Evolutionary conservation across 2,797 vertebrate genomes (phyloP), one percentile per base, ranked within the genome.

Genomic region (Arrhamphus sclerolepis): DNA sequence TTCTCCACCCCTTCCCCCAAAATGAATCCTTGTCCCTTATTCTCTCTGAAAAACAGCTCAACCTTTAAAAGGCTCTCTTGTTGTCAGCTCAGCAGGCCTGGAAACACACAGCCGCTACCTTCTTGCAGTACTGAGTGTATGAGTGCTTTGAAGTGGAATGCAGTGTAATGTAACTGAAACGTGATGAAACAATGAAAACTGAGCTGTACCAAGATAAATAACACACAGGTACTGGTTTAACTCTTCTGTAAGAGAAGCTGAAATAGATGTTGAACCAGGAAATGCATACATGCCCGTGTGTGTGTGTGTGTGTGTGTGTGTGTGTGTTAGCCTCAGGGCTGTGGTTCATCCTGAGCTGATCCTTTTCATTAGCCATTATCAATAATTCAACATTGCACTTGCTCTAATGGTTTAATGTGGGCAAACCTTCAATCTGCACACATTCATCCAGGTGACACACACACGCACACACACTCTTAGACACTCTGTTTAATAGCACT

Each of bases 281-380:
- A 81, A 58, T 46, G 44, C 50, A 48, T 56, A 47, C 61, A 43
- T 58, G n/a, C n/a, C n/a, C n/a, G n/a, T n/a, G 52, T 64, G 52
- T 31, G 60, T 67, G 56, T 56, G 56, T 46, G 59, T 24, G 13
- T 16, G 34, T 5, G 13, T 38, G 31, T 42, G 47, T 71, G 58
- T 60, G 56, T 58, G 69, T 67, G 42, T 66, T 63, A 73, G 70
- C 81, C 78, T 83, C 70, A 53, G 83, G 86, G 75, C 77, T 83
- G 29, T 76, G 81, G 79, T 91, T 92, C 83, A 91, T 90, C 80
- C 81, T 82, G 70, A 88, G 86, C 77, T 85, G 60, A 90, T 92
- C 89, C 82, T 90, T 91, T 92, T 92, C 86, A 91, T 92, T 92
- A 90, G 83, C 75, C 55, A 68, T 81, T 88, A 89, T 92, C 79